phyloP scores from a whole-genome alignment of 1,140 invertebrate species.

The Trinorchestia longiramus region DNA sequence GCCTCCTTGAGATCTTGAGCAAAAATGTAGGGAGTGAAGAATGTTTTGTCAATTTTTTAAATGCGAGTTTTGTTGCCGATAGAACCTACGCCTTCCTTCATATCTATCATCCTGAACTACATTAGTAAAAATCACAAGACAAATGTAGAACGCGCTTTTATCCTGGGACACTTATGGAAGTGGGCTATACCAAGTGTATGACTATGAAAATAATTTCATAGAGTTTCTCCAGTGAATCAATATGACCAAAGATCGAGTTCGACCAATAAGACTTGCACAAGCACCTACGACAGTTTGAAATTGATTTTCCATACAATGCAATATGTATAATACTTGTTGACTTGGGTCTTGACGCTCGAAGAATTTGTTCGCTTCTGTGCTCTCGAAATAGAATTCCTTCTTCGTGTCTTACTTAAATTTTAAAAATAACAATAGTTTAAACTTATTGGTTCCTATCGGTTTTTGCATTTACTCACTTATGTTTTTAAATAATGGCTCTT shows the following conservation, averaged over 20 bases:
- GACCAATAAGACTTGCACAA: background rate
- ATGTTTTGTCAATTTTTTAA: background rate
- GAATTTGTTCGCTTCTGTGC: background rate
- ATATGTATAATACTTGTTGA: too few relatives aligned
- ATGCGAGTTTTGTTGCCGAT: background rate
- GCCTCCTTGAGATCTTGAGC: background rate
- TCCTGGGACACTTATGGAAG: background rate
- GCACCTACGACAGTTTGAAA: background rate
- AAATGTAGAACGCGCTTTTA: background rate
- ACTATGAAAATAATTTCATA: background rate
- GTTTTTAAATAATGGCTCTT: background rate
- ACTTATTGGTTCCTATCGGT: background rate
- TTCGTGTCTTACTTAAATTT: background rate
- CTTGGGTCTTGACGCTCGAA: background rate
- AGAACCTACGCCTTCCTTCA: background rate
- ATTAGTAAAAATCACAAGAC: background rate
- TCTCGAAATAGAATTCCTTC: background rate
- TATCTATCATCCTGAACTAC: background rate
- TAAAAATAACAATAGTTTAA: background rate
- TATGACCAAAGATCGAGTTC: background rate
- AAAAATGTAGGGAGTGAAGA: background rate
- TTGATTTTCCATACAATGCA: background rate
- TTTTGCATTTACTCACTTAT: background rate
- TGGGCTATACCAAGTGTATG: background rate
- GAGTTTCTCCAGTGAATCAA: background rate